Evolutionary conservation across 2,888 invertebrate genomes (phyloP), one percentile per base, ranked within the genome.

Genomic region (Perdita meconis): DNA sequence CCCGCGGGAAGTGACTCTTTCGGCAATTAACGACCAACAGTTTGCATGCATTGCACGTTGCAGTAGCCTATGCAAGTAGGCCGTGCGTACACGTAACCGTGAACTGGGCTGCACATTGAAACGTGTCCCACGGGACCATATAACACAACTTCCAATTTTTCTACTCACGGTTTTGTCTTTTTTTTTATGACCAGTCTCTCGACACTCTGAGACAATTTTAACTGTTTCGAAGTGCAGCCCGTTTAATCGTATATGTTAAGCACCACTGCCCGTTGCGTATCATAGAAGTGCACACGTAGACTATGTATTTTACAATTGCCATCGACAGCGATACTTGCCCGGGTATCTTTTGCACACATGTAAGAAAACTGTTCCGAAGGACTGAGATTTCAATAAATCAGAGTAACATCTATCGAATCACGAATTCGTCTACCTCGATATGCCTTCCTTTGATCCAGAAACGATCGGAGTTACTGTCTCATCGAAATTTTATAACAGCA

Each of bases 1-100:
- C 10, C 19, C 12, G n/a, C 38, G 30, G 55, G 34, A 6, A 53
- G 24, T 4, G 30, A 34, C 30, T 30, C n/a, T 12, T 22, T 22
- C n/a, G 53, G 34, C 26, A 30, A 38, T 16, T 6, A 50, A 56
- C 59, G 36, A n/a, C 67, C 67, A 61, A 70, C 66, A 77, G 76
- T 71, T 68, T 76, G 84, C 84, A 83, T 85, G 83, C 63, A 67
- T 74, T 66, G 84, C 85, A 76, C 76, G 80, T 70, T 71, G 65
- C 63, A 30, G 42, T 69, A 40, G 26, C 34, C 64, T 61, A 44
- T 40, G 60, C 47, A 72, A 67, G 65, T 61, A 70, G 60, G 66
- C 63, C 64, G 53, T 56, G 69, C 61, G 59, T 53, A 74, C 74
- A 44, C 64, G 65, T 72, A 50, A 55, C 38, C 50, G 38, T 74